A percentile compares a stretch with the other conserved stretches of the same genome.
Evolutionary conservation across 2,888 invertebrate species (phyloP).

Genomic region (Archaeoteleia sp.): DNA sequence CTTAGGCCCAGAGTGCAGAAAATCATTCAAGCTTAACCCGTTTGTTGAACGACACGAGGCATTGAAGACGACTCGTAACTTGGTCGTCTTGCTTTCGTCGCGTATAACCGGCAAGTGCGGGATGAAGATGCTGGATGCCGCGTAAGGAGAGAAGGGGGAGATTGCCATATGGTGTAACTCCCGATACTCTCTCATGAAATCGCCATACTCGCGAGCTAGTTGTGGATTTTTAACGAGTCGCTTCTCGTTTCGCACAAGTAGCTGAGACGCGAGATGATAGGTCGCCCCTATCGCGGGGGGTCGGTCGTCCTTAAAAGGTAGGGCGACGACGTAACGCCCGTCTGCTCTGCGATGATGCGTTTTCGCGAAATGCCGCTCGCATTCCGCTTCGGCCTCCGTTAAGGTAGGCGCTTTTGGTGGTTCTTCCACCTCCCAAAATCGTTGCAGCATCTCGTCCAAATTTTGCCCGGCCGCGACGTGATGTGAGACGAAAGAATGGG

Average conservation of each 20-base stretch:
- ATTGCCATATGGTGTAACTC: constrained; percentile 44
- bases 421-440: constrained; percentile 13
- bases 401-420: background rate
- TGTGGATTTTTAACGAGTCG: constrained; percentile 47
- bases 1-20: constrained; percentile 25
- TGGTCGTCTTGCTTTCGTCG: constrained; percentile 29
- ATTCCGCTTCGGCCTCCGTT: background rate
- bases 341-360: background rate
- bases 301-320: constrained; percentile 6
- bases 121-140: constrained; percentile 1
- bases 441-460: background rate
- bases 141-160: no score
- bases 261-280: background rate
- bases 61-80: constrained; percentile 35
- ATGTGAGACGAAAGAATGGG: no score
- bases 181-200: constrained; percentile 51
- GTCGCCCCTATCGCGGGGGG: constrained; percentile 9
- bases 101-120: constrained; percentile 40
- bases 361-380: constrained; percentile 7
- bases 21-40: constrained; percentile 31
- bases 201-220: constrained; percentile 45
- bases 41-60: constrained; percentile 24
- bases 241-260: background rate
- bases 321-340: constrained; percentile 14
- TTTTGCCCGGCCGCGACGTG: no score